phyloP scores from a whole-genome alignment of 2,113 vertebrate genomes.

The Nycticorax nycticorax region DNA sequence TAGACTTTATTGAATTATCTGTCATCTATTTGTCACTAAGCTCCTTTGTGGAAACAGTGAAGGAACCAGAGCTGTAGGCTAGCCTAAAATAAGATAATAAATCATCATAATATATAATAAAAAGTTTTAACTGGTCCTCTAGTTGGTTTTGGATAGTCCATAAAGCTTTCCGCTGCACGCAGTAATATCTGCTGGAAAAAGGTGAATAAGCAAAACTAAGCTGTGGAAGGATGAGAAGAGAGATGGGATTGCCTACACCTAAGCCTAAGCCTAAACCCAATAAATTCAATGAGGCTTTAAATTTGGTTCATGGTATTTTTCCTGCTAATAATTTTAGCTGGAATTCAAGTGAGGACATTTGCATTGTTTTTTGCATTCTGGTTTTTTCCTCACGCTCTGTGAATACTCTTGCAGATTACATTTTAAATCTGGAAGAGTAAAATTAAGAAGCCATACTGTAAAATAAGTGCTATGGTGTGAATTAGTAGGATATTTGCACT shows the following conservation, averaged over 20 bases:
- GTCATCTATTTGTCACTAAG: neutral
- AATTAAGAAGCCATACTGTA: neutral
- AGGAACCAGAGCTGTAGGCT: neutral
- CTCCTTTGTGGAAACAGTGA: neutral
- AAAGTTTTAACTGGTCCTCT: neutral
- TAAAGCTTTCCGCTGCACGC: neutral
- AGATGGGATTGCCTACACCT: neutral
- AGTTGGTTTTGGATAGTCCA: neutral
- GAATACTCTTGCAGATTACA: neutral
- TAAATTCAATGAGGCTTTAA: neutral
- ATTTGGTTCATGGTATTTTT: neutral
- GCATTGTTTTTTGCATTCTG: neutral
- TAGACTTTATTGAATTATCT: neutral
- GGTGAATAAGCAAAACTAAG: neutral
- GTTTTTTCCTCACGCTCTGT: neutral
- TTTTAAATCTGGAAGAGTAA: neutral
- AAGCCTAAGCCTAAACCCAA: neutral
- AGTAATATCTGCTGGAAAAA: neutral
- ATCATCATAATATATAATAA: neutral
- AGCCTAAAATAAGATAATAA: neutral
- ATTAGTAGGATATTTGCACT: neutral
- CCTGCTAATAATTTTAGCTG: neutral
- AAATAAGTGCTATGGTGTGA: neutral
- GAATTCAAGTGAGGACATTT: neutral
- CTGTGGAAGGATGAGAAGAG: neutral